Evolutionary conservation across 1,140 invertebrate genomes (phyloP), one percentile per base, ranked within the genome.

Genomic region (Hycleus phaleratus): DNA sequence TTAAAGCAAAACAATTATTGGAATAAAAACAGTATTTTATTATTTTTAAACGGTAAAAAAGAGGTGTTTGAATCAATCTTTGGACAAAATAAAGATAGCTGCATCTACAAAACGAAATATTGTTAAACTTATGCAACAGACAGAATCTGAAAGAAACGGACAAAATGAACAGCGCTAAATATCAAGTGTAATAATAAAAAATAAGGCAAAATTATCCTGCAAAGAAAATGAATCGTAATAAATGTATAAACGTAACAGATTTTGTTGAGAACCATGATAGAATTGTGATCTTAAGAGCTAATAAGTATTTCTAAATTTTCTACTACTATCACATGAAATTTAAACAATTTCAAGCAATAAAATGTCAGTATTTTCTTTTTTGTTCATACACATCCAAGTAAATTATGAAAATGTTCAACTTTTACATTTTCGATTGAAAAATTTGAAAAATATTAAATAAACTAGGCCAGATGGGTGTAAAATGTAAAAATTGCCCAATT

Each of bases 251-350:
- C 4, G 11, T 40, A 38, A 39, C 38, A 38, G 25, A 40, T 51
- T 40, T 40, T 40, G 50, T 45, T 53, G 26, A 53, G 25, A 53
- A 53, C 51, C 51, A 45, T 53, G 1, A 53, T 53, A 42, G 26
- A 53, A 44, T 46, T 42, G 51, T 46, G 51, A 53, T 45, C 51
- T 53, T 53, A 53, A 32, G 38, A 53, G 51, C 51, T 53, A 53
- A 53, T 42, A 32, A 32, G 32, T 32, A 42, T 26, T 32, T 46
- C 51, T 53, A 53, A 53, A 53, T 53, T 53, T 53, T 53, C 51
- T 53, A 53, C 51, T 53, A 11, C 11, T 7, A 4, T 49, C 32
- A 4, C 4, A 32, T 32, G 32, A 32, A 52, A 52, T 53, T 46
- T 53, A 42, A 53, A n/a, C 6, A 12, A 26, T n/a, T 47, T 44